Evolutionary conservation across 2,888 invertebrate genomes (phyloP).

Genomic region (Ligdia adustata): DNA sequence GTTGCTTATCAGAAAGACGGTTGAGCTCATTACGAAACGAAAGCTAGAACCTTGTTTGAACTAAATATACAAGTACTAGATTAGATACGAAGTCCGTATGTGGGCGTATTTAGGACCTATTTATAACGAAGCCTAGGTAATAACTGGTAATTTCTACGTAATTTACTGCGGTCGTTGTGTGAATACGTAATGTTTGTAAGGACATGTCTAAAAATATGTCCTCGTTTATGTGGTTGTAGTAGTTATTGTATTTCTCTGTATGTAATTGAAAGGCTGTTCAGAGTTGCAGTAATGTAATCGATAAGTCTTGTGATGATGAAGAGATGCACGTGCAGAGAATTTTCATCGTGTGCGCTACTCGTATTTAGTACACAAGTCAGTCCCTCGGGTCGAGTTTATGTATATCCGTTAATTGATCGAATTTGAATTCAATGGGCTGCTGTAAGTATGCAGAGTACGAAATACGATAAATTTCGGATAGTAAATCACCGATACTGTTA

Average conservation of each 20-base stretch:
- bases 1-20: constrained; percentile 33
- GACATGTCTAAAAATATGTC: constrained; percentile 11
- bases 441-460: constrained; percentile 14
- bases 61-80: constrained; percentile 21
- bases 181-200: constrained; percentile 7
- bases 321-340: constrained; percentile 48
- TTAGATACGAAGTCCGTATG: constrained; percentile 14
- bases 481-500: too few species aligned
- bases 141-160: constrained; percentile 14
- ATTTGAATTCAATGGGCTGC: constrained; percentile 48
- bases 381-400: constrained; percentile 34
- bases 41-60: constrained; percentile 18
- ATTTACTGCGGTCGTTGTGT: background rate
- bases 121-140: constrained; percentile 19
- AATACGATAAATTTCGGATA: background rate
- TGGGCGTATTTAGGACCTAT: constrained; percentile 17
- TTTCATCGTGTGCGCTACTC: constrained; percentile 21
- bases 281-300: constrained; percentile 64
- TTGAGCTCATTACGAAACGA: constrained; percentile 32
- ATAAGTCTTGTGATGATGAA: constrained; percentile 66
- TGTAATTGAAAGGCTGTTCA: constrained; percentile 34
- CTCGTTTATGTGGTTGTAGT: constrained; percentile 10
- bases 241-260: constrained; percentile 14
- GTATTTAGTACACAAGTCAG: constrained; percentile 20
- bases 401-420: constrained; percentile 52